Evolutionary conservation across 2,888 invertebrate species (phyloP).

Genomic region (Xylocampa areola): DNA sequence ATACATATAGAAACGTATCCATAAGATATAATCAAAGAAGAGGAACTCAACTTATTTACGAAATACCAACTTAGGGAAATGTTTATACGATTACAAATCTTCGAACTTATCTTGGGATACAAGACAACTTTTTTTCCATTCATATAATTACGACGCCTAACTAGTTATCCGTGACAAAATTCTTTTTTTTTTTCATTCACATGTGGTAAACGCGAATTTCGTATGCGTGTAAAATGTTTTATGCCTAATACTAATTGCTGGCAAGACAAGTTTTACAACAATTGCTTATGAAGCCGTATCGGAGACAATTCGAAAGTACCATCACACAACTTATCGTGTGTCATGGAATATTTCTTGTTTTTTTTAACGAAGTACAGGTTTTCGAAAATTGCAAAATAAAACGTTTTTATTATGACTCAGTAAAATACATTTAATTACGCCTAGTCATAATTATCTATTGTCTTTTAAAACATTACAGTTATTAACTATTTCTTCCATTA

Average conservation of each 20-base stretch:
- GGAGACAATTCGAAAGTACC: constrained; percentile 61
- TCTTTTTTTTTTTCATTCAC: constrained; percentile 30
- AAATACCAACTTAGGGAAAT: too few relatives aligned
- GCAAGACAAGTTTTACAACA: constrained; percentile 54
- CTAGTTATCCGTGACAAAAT: constrained; percentile 26
- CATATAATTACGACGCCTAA: not conserved
- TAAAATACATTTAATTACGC: constrained; percentile 3
- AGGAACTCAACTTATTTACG: too few relatives aligned
- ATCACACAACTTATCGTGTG: constrained; percentile 51
- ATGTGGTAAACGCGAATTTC: constrained; percentile 32
- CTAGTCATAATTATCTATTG: too few relatives aligned
- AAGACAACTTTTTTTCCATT: not conserved
- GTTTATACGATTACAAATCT: too few relatives aligned
- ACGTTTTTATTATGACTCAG: constrained; percentile 38
- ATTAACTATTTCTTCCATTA: too few relatives aligned
- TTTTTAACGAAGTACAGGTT: constrained; percentile 44
- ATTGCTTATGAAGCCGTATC: constrained; percentile 51
- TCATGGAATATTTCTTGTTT: constrained; percentile 53
- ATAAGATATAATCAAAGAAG: too few relatives aligned
- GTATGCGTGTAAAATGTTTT: constrained; percentile 52
- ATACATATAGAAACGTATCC: too few relatives aligned
- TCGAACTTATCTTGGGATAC: too few relatives aligned
- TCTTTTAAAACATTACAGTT: too few relatives aligned
- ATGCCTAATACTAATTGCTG: constrained; percentile 45
- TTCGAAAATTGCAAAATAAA: constrained; percentile 10